A percentile compares a stretch with the other conserved stretches of the same genome.
Evolutionary conservation across 2,797 vertebrate genomes (phyloP).

Genomic region (Tapirus indicus): DNA sequence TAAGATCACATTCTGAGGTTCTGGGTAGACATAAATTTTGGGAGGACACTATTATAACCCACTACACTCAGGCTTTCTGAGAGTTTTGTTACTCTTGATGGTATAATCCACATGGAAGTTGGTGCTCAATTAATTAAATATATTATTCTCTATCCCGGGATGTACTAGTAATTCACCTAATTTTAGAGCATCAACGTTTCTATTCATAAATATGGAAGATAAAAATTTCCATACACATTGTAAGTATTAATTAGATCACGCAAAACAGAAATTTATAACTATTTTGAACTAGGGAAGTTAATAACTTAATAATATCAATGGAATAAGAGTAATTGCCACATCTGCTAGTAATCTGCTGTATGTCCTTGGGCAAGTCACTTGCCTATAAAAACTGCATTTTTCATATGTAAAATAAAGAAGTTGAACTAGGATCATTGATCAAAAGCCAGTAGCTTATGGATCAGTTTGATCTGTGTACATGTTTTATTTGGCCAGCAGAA

Average conservation of each 20-base stretch:
- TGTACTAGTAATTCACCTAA: background rate
- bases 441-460: background rate
- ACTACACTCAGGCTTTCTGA: background rate
- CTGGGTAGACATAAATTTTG: background rate
- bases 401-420: background rate
- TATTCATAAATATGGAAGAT: background rate
- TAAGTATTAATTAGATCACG: background rate
- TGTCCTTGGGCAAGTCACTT: background rate
- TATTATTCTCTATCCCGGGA: background rate
- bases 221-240: background rate
- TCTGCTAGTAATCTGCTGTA: background rate
- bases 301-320: background rate
- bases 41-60: background rate
- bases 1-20: background rate
- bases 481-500: background rate
- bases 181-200: background rate
- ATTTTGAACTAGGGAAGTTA: background rate
- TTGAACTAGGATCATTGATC: background rate
- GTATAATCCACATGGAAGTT: background rate
- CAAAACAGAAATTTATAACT: background rate
- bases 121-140: background rate
- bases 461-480: background rate
- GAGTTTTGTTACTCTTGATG: background rate
- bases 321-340: background rate
- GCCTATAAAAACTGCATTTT: background rate